phyloP scores from a whole-genome alignment of 2,888 invertebrate species.

The Macaria notata region DNA sequence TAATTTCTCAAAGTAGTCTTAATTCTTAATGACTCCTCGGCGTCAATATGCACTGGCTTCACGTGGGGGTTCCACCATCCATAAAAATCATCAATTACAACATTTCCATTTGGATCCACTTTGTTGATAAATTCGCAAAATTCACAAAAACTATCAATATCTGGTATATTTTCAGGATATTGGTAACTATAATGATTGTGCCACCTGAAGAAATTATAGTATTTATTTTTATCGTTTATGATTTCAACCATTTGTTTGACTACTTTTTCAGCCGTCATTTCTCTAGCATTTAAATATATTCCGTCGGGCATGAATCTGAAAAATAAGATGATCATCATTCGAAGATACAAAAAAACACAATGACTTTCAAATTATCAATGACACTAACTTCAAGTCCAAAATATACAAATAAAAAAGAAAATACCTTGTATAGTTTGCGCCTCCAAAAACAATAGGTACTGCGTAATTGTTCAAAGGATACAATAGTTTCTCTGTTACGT shows the following conservation, averaged over 20 bases:
- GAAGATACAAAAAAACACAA: no score
- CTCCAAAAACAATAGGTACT: conserved; percentile 85
- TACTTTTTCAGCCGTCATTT: conserved; percentile 21
- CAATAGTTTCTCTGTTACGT: conserved; percentile 55
- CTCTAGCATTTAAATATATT: conserved; percentile 33
- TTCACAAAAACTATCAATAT: conserved; percentile 35
- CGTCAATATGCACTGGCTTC: no score
- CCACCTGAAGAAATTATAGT: conserved; percentile 46
- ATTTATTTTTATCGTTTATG: conserved; percentile 38
- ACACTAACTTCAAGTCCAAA: no score
- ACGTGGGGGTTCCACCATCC: conserved; percentile 6
- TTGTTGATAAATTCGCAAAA: conserved; percentile 33
- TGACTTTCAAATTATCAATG: no score
- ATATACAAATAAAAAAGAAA: no score
- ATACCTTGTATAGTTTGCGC: conserved; percentile 77
- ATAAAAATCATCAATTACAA: conserved; percentile 11
- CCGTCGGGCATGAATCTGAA: conserved; percentile 44
- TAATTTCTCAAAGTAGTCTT: no score
- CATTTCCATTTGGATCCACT: conserved; percentile 5
- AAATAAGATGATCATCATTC: not conserved
- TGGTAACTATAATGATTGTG: conserved; percentile 46
- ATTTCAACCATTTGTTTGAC: conserved; percentile 39
- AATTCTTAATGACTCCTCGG: no score
- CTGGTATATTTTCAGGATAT: conserved; percentile 16
- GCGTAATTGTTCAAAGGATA: conserved; percentile 74